Evolutionary conservation across 2,797 vertebrate genomes (phyloP).

Genomic region (Fistularia commersonii): DNA sequence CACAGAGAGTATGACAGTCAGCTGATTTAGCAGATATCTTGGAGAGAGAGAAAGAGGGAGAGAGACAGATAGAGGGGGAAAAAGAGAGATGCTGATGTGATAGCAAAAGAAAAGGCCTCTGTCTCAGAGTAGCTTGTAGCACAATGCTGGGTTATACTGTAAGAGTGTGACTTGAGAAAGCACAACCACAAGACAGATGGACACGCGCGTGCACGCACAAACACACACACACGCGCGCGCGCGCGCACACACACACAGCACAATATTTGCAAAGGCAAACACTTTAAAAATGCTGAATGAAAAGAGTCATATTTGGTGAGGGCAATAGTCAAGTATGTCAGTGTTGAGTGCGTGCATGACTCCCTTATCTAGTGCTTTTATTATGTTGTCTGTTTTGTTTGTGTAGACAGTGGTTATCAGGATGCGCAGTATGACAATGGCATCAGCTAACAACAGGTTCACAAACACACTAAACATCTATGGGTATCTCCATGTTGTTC

Average conservation of each 20-base stretch:
- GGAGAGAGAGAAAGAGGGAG: conserved; percentile 29
- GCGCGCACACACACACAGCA: not conserved
- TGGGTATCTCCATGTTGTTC: conserved; percentile 41
- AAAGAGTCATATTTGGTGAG: conserved; percentile 34
- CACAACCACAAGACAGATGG: conserved; percentile 38
- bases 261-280: conserved; percentile 10
- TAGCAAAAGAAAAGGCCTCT: conserved; percentile 60
- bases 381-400: conserved; percentile 68
- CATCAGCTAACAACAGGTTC: conserved; percentile 53
- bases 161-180: conserved; percentile 39
- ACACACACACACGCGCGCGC: conserved; percentile 9
- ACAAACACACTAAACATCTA: conserved; percentile 38
- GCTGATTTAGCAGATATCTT: conserved; percentile 69
- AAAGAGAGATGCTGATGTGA: conserved; percentile 52
- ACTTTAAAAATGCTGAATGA: conserved; percentile 30
- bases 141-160: conserved; percentile 53
- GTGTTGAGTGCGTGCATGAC: conserved; percentile 48
- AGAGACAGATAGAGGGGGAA: conserved; percentile 29
- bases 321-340: conserved; percentile 59
- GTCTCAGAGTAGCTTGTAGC: conserved; percentile 51
- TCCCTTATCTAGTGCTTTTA: conserved; percentile 68
- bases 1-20: conserved; percentile 69
- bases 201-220: conserved; percentile 2
- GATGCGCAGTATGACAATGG: conserved; percentile 55
- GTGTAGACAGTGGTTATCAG: conserved; percentile 73